Conservation (phyloP, 2,888 invertebrate genomes). For the Operophtera brumata region DNA sequence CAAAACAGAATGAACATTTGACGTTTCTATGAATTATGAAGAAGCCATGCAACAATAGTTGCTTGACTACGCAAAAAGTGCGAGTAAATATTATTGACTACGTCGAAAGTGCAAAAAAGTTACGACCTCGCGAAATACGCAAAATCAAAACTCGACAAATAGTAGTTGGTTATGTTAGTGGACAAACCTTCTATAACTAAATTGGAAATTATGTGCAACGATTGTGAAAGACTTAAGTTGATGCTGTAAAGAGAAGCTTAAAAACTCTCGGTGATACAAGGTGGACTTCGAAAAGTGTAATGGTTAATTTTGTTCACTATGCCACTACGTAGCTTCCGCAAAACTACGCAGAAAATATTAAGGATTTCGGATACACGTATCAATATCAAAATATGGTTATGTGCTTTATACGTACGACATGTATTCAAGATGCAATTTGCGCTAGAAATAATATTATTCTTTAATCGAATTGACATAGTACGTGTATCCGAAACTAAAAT, state of each 20-base stretch:
- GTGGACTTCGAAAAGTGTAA: constrained; percentile 12
- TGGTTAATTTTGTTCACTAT: constrained; percentile 4
- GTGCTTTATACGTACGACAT: constrained; percentile 4
- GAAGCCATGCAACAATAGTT: background rate
- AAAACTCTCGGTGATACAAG: constrained; percentile 13
- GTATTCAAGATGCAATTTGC: background rate
- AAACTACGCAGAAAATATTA: constrained; percentile 8
- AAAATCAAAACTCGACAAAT: background rate
- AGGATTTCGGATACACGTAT: constrained; percentile 12
- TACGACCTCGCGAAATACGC: background rate
- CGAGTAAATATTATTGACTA: background rate
- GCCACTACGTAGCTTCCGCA: constrained; percentile 19
- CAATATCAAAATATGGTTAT: constrained; percentile 3
- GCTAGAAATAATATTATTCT: background rate
- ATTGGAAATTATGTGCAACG: constrained; percentile 7
- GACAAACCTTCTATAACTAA: background rate
- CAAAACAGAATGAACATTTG: background rate
- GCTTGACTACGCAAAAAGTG: background rate
- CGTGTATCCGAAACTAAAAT: constrained; percentile 7
- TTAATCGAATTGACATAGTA: background rate
- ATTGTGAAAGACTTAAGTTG: constrained; percentile 10
- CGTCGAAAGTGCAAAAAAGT: background rate
- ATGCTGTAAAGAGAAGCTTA: constrained; percentile 5
- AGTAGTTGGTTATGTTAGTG: background rate
- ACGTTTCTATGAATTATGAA: too few species aligned